Percentiles rank a stretch among this genome's conserved stretches.
These are phyloP conservation scores for Lapara coniferarum DNA, from an alignment of 2,888 invertebrate genomes.

Conservation along the genomic window DNA sequence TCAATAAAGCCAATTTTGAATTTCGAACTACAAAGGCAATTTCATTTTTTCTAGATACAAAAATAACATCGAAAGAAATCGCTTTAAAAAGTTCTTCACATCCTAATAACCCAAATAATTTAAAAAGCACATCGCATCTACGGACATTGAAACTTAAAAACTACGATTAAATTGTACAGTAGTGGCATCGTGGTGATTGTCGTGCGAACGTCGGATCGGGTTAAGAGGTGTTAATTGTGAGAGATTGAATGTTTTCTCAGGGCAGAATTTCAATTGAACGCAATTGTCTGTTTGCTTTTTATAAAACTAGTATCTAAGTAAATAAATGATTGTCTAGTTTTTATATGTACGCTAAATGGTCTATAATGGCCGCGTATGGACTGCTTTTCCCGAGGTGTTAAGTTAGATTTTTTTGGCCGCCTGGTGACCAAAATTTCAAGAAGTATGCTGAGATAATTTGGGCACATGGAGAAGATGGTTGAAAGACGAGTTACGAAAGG, in stretches of 20 bases:
- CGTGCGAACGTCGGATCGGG: constrained; percentile 81
- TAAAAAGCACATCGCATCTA: neutral
- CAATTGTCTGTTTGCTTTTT: constrained; percentile 72
- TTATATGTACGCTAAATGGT: neutral
- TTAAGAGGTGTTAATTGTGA: constrained; percentile 84
- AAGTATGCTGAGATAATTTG: no score
- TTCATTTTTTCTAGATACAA: neutral
- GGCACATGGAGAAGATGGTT: no score
- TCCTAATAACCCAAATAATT: neutral
- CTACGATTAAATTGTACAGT: constrained; percentile 64
- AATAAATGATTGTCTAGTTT: constrained; percentile 33
- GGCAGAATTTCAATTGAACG: constrained; percentile 80
- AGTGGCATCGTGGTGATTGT: constrained; percentile 64
- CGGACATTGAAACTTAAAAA: neutral
- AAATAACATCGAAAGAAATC: no score
- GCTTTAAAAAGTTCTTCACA: neutral
- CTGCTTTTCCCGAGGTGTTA: no score
- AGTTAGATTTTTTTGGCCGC: no score
- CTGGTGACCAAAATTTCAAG: no score
- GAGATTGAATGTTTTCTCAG: constrained; percentile 84
- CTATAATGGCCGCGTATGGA: neutral
- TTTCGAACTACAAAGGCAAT: neutral
- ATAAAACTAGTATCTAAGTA: constrained; percentile 30
- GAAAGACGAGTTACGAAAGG: no score
- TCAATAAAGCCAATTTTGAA: no score